These are phyloP conservation scores for Australoheros scitulus DNA, from an alignment of 2,113 vertebrate genomes.

Conservation along the genomic window DNA sequence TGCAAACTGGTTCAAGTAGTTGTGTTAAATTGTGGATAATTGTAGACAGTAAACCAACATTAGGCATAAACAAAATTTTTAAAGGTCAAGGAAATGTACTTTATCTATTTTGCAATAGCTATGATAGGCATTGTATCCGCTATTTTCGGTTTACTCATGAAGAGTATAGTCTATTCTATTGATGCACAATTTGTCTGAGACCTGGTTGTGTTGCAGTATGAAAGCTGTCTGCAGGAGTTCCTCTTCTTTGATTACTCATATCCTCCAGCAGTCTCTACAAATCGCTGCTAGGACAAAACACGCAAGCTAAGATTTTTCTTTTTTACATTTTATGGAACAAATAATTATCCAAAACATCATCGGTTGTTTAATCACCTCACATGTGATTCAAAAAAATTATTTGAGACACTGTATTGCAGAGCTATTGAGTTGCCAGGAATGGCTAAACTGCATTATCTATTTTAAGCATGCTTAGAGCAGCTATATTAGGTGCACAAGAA, in stretches of 20 bases:
- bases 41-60: too few relatives aligned
- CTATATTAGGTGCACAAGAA: background rate
- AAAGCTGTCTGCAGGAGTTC: background rate
- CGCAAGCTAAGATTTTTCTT: background rate
- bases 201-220: background rate
- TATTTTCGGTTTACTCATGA: background rate
- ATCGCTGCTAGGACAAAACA: conserved; percentile 1
- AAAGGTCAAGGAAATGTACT: background rate
- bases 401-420: background rate
- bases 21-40: background rate
- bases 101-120: background rate
- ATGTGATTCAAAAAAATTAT: background rate
- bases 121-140: background rate
- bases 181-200: background rate
- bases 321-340: background rate
- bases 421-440: background rate
- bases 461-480: background rate
- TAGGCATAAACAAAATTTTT: background rate
- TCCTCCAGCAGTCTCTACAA: background rate
- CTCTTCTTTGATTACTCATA: background rate
- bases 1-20: background rate
- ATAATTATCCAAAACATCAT: background rate
- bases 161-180: background rate
- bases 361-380: background rate
- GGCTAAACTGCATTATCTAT: background rate